phyloP scores from a whole-genome alignment of 2,888 invertebrate genomes.

The Xestia rhomboidea region DNA sequence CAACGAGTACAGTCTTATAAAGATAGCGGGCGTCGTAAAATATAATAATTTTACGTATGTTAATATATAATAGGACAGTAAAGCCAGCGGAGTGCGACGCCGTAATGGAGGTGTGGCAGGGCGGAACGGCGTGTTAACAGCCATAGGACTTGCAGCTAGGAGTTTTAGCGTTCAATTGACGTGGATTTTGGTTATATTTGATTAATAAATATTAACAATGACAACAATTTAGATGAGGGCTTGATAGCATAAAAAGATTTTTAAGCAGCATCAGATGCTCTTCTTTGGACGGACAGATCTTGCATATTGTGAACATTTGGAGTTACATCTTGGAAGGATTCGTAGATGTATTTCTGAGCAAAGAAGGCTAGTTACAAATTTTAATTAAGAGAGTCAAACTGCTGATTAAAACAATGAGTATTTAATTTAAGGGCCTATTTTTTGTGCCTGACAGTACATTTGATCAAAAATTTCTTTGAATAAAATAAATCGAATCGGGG shows the following conservation, averaged over 20 bases:
- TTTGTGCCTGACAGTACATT: no score
- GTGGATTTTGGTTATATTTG: constrained; percentile 36
- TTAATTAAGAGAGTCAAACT: background rate
- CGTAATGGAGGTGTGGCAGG: constrained; percentile 83
- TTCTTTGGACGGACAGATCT: background rate
- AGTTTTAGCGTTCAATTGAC: constrained; percentile 56
- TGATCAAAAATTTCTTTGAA: no score
- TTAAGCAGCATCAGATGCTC: background rate
- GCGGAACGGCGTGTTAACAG: constrained; percentile 81
- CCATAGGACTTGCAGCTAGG: constrained; percentile 69
- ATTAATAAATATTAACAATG: constrained; percentile 14
- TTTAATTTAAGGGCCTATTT: background rate
- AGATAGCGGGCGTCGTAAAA: constrained; percentile 65
- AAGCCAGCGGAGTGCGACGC: constrained; percentile 82
- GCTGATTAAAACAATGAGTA: background rate
- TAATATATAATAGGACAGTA: constrained; percentile 87
- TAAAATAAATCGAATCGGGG: no score
- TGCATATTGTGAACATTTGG: background rate
- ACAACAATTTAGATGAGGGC: background rate
- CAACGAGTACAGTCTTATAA: constrained; percentile 64
- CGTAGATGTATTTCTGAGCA: background rate
- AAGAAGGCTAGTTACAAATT: background rate
- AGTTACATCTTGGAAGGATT: background rate
- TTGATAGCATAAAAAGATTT: no score
- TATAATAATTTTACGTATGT: constrained; percentile 71